These are phyloP conservation scores for Agrotis segetum DNA, from an alignment of 2,888 invertebrate species.

Conservation along the genomic window DNA sequence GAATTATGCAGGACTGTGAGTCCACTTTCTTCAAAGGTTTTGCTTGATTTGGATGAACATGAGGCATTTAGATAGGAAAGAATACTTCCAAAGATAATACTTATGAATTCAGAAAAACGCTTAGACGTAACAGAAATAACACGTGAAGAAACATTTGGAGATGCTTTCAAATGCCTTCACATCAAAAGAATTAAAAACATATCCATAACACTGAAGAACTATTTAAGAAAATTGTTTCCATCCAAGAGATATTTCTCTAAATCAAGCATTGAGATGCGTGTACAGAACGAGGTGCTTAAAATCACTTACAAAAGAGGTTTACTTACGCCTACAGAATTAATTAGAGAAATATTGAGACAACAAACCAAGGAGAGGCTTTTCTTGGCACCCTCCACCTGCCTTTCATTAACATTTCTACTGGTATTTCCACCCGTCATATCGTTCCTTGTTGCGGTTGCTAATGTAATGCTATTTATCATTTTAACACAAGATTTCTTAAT, in stretches of 20 bases:
- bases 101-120: not conserved
- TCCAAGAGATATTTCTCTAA: conserved; percentile 11
- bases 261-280: conserved; percentile 13
- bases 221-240: not conserved
- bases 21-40: conserved; percentile 11
- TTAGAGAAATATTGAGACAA: conserved; percentile 40
- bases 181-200: not conserved
- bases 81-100: not conserved
- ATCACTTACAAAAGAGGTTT: conserved; percentile 31
- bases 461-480: conserved; percentile 35
- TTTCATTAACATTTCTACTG: conserved; percentile 43
- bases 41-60: conserved; percentile 2
- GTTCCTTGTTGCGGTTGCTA: conserved; percentile 30
- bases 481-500: conserved; percentile 20
- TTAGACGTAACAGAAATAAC: not conserved
- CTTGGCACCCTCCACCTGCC: conserved; percentile 34
- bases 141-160: not conserved
- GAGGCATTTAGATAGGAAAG: not conserved
- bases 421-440: conserved; percentile 23
- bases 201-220: not conserved
- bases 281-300: conserved; percentile 33
- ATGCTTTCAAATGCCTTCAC: not conserved
- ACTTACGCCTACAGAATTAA: conserved; percentile 45
- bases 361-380: conserved; percentile 27
- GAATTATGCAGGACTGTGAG: conserved; percentile 35